phyloP scores from a whole-genome alignment of 2,797 vertebrate species.

The Eospalax fontanierii region DNA sequence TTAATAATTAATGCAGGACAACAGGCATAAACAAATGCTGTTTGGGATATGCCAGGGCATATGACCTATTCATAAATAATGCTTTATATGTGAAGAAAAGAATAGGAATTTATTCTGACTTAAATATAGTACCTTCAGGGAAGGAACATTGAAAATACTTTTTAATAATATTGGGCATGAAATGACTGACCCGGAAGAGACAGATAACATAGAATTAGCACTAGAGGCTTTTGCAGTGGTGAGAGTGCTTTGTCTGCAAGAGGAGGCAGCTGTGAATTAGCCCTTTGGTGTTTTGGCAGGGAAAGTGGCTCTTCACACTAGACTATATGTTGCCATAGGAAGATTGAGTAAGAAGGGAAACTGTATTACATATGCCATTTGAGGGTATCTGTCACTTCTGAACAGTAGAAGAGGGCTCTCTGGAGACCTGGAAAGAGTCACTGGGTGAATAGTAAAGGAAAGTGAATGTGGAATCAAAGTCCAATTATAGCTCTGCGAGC shows the following conservation, averaged over 20 bases:
- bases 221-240: neutral
- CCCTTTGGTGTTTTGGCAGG: neutral
- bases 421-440: neutral
- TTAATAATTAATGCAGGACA: slow-evolving; percentile 9
- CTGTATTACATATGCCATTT: neutral
- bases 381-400: neutral
- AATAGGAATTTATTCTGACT: neutral
- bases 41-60: neutral
- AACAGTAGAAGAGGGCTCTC: neutral
- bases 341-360: neutral
- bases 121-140: neutral
- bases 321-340: too few species aligned
- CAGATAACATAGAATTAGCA: neutral
- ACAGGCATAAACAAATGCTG: neutral
- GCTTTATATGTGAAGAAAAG: neutral
- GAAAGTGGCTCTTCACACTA: neutral
- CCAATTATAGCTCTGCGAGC: neutral
- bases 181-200: neutral
- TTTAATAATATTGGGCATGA: neutral
- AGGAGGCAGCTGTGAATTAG: neutral
- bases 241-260: neutral
- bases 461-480: neutral
- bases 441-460: neutral
- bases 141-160: neutral
- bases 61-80: slow-evolving; percentile 3